Conservation (phyloP, 2,113 vertebrate genomes). For the Galbula dea region DNA sequence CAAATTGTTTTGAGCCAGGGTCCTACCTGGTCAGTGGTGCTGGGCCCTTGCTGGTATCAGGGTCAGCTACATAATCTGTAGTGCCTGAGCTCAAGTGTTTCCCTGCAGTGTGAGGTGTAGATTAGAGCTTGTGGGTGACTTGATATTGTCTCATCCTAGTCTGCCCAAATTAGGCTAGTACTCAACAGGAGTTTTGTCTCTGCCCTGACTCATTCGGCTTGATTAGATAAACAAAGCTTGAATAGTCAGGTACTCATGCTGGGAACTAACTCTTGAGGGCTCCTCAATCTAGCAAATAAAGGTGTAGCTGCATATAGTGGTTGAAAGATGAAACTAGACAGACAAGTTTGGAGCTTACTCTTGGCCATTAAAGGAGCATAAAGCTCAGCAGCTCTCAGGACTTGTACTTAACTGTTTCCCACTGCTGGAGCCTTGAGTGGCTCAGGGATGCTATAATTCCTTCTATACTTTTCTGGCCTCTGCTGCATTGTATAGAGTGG, state of each 20-base stretch:
- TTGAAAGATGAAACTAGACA: slow-evolving; percentile 31
- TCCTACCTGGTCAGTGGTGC: neutral
- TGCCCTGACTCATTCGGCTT: slow-evolving; percentile 39
- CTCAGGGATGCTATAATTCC: neutral
- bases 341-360: slow-evolving; percentile 4
- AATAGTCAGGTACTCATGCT: slow-evolving; percentile 4
- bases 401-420: neutral
- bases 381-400: neutral
- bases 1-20: neutral
- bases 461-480: neutral
- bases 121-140: neutral
- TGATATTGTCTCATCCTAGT: neutral
- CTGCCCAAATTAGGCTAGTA: neutral
- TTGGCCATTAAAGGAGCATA: neutral
- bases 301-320: slow-evolving; percentile 56
- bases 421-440: neutral
- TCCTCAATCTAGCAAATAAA: slow-evolving; percentile 53
- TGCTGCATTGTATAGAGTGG: neutral
- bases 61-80: neutral
- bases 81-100: neutral
- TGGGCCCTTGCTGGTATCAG: neutral
- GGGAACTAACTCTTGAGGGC: slow-evolving; percentile 39
- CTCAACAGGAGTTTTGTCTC: neutral
- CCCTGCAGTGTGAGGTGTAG: neutral
- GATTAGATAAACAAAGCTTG: slow-evolving; percentile 45